A percentile compares a stretch with the other conserved stretches of the same genome.
Evolutionary conservation across 2,797 vertebrate species (phyloP).

Genomic region (Tragopan temminckii): DNA sequence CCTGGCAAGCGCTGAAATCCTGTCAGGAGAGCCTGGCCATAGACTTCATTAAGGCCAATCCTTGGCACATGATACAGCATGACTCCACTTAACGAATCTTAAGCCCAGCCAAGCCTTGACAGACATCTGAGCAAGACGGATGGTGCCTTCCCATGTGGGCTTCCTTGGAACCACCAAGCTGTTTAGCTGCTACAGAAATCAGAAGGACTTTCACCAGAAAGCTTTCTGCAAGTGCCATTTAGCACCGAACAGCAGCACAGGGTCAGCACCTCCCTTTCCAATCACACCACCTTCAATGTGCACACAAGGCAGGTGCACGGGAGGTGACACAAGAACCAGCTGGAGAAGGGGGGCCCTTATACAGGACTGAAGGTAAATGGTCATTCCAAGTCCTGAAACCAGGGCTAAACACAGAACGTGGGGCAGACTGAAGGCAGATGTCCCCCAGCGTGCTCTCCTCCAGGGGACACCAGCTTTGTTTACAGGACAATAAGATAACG

Average conservation of each 20-base stretch:
- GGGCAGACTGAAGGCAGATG: background rate
- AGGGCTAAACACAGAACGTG: background rate
- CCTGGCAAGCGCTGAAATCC: background rate
- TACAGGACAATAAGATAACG: accelerated
- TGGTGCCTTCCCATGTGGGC: background rate
- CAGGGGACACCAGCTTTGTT: background rate
- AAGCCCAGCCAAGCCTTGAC: background rate
- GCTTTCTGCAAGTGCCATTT: background rate
- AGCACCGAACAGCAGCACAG: accelerated
- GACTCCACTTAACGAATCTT: background rate
- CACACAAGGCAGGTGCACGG: accelerated
- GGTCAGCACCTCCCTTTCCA: background rate
- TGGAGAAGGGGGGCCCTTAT: too few species aligned
- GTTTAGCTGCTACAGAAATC: background rate
- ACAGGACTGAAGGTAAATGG: background rate
- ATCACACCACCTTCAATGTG: background rate
- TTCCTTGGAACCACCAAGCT: background rate
- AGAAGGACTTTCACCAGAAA: background rate
- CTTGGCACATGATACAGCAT: accelerated
- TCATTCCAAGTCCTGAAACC: background rate
- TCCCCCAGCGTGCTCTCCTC: background rate
- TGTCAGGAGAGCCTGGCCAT: background rate
- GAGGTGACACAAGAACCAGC: accelerated
- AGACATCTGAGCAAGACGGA: background rate
- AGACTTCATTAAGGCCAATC: background rate